Evolutionary conservation across 2,113 vertebrate species (phyloP).

Genomic region (Pituophis catenifer): DNA sequence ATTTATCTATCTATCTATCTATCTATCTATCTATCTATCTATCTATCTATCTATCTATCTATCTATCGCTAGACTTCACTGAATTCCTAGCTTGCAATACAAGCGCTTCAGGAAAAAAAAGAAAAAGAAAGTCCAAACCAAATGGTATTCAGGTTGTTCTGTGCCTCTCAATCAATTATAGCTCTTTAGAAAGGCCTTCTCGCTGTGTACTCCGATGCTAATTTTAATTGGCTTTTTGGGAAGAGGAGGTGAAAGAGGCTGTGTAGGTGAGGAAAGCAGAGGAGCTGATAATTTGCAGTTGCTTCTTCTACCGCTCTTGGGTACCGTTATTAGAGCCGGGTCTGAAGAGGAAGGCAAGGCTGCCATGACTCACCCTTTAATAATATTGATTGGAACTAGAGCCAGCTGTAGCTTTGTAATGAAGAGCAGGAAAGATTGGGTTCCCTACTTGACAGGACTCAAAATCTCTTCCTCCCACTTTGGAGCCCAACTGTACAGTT

Average conservation of each 20-base stretch:
- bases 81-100: neutral
- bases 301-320: neutral
- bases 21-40: too few species aligned
- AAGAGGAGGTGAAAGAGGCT: neutral
- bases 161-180: neutral
- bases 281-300: neutral
- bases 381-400: neutral
- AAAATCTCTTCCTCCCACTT: conserved; percentile 6
- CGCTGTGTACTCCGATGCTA: neutral
- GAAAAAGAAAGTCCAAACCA: neutral
- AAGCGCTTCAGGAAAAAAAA: accelerated
- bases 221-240: accelerated
- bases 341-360: conserved; percentile 28
- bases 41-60: too few species aligned
- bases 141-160: neutral
- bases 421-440: conserved; percentile 4
- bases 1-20: too few species aligned
- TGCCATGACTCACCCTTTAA: conserved; percentile 49
- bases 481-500: accelerated
- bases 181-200: neutral
- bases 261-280: neutral
- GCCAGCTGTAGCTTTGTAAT: neutral
- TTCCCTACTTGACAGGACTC: neutral
- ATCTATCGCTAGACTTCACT: neutral
- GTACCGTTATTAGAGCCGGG: neutral